Evolutionary conservation across 2,888 invertebrate genomes (phyloP).

Genomic region (Gerris lacustris): DNA sequence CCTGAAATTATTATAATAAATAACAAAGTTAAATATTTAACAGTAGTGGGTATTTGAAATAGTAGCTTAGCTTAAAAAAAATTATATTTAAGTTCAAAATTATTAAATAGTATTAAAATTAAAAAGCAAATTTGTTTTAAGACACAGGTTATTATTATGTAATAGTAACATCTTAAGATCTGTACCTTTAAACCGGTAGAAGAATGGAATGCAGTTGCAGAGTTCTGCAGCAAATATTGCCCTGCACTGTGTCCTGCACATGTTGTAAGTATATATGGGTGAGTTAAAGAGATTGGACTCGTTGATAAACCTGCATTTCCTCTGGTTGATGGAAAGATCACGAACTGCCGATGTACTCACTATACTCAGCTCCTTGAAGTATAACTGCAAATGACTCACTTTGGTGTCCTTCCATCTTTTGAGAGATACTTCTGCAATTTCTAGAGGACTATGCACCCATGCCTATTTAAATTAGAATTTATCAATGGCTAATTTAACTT

Average conservation of each 20-base stretch:
- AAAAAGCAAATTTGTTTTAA: too few species aligned
- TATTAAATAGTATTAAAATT: too few species aligned
- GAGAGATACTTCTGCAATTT: background rate
- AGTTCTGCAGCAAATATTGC: constrained; percentile 33
- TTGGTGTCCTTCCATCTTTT: too few species aligned
- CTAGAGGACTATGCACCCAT: background rate
- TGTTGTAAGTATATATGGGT: constrained; percentile 35
- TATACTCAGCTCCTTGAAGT: constrained; percentile 45
- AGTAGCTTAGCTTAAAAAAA: too few species aligned
- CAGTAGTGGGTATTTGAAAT: too few species aligned
- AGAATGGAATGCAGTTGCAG: constrained; percentile 37
- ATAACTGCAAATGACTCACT: too few species aligned
- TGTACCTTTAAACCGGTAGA: constrained; percentile 32
- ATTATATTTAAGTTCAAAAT: too few species aligned
- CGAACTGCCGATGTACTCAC: constrained; percentile 45
- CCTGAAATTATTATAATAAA: background rate
- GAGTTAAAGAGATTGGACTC: constrained; percentile 34
- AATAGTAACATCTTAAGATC: background rate
- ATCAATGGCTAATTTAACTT: too few species aligned
- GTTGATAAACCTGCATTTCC: constrained; percentile 33
- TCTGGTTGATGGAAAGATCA: constrained; percentile 31
- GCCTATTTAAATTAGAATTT: background rate
- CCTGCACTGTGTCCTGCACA: constrained; percentile 37
- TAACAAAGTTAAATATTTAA: background rate
- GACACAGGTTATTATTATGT: too few species aligned